phyloP scores from a whole-genome alignment of 2,113 vertebrate species.

The Myocastor coypus region DNA sequence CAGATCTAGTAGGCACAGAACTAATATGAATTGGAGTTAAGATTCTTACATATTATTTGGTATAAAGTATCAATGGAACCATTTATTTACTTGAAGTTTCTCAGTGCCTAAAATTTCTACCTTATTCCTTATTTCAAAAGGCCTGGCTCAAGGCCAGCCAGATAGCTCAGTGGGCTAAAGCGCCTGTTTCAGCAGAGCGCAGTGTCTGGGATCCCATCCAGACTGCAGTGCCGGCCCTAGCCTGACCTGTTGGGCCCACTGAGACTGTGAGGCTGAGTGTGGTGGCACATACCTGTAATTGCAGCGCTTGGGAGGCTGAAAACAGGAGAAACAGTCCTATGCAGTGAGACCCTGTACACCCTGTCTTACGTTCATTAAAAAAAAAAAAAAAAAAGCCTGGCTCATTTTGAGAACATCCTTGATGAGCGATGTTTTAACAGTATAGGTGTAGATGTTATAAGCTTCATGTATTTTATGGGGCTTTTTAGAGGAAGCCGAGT shows the following conservation, averaged over 20 bases:
- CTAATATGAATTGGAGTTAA: not conserved
- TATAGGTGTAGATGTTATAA: not conserved
- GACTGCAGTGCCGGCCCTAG: no score
- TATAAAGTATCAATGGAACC: not conserved
- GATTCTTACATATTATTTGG: not conserved
- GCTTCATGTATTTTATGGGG: not conserved
- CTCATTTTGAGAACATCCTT: constrained; percentile 10
- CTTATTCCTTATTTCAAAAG: constrained; percentile 38
- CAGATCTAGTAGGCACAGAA: not conserved
- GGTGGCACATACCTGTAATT: no score
- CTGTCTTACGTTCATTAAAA: no score
- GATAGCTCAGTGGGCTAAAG: no score
- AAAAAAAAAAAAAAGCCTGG: constrained; percentile 22
- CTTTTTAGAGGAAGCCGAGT: not conserved
- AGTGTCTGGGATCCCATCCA: no score
- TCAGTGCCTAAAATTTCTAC: constrained; percentile 26
- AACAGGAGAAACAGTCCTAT: no score
- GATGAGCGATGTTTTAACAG: not conserved
- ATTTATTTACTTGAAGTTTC: constrained; percentile 43
- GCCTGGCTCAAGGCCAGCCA: not conserved
- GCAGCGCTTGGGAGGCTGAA: no score
- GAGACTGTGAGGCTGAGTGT: no score
- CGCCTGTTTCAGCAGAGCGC: no score
- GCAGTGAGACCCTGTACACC: no score
- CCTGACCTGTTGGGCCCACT: no score